Percentiles rank a stretch among this genome's conserved stretches.
phyloP scores from a whole-genome alignment of 2,113 vertebrate genomes.

The Burhinus oedicnemus region DNA sequence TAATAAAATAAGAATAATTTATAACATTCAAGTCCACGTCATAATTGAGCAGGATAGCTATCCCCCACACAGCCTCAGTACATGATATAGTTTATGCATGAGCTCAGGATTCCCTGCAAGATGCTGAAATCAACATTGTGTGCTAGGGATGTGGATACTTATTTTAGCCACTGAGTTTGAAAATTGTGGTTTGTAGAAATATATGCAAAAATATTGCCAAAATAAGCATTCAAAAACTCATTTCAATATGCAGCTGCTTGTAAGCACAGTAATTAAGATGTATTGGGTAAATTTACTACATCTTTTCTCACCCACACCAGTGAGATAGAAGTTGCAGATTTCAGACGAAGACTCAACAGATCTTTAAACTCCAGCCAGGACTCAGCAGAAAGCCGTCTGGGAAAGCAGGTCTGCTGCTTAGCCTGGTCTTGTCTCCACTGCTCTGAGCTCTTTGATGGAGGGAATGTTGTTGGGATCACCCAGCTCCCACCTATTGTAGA shows the following conservation, averaged over 20 bases:
- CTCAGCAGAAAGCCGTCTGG: neutral
- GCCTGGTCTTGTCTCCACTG: neutral
- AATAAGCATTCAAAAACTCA: conserved; percentile 49
- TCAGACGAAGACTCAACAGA: neutral
- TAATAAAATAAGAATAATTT: conserved; percentile 15
- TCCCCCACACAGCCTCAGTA: neutral
- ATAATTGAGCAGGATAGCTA: neutral
- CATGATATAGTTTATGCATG: neutral
- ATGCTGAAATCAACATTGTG: conserved; percentile 28
- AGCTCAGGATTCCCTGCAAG: conserved; percentile 17
- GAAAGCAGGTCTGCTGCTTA: neutral
- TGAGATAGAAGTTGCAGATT: conserved; percentile 18
- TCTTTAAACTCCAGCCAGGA: conserved; percentile 42
- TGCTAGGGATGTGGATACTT: neutral
- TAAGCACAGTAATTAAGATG: conserved; percentile 48
- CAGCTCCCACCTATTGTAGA: neutral
- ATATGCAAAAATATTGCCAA: conserved; percentile 62
- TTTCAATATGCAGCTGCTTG: conserved; percentile 59
- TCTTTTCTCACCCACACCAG: conserved; percentile 34
- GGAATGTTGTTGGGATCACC: neutral
- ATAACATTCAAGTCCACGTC: neutral
- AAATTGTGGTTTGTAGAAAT: conserved; percentile 49
- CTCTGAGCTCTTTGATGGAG: neutral
- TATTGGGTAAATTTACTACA: conserved; percentile 22
- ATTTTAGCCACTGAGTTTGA: conserved; percentile 20